Evolutionary conservation across 2,797 vertebrate genomes (phyloP), one percentile per base, ranked within the genome.

Genomic region (Myripristis murdjan): DNA sequence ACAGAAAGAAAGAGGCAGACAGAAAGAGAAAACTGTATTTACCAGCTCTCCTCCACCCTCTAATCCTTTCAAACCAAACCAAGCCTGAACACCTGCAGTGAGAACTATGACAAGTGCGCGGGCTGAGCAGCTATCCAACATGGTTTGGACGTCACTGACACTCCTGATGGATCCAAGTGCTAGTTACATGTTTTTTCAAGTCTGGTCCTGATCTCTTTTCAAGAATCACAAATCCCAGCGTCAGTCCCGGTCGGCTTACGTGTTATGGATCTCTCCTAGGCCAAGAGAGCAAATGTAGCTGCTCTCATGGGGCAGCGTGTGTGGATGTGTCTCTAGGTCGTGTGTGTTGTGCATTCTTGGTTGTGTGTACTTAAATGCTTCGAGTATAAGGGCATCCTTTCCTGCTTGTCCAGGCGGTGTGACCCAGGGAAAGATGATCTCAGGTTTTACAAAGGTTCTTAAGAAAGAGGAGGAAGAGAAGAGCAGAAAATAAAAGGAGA

Each of bases 1-100:
- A n/a, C n/a, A n/a, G n/a, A n/a, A n/a, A n/a, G n/a, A n/a, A n/a
- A n/a, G n/a, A n/a, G n/a, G n/a, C n/a, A 83, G 73, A 78, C 70
- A 81, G 59, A 77, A 56, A 73, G 46, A 65, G 64, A 74, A 84
- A 82, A 84, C 73, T 75, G 82, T 86, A 73, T 56, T 86, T 86
- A 79, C 26, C 18, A 4, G 31, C 72, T 61, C 75, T 80, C 54
- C 70, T 82, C 82, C 81, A 73, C 77, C 83, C 80, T 86, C 57
- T 85, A 86, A 86, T 85, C 78, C 75, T 49, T 63, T 75, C 70
- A 79, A 75, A 71, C 73, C 49, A 77, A 79, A 82, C 77, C 68
- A 49, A 80, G 51, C 68, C 64, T 56, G 35, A 70, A 81, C 82
- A 88, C 86, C 83, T 87, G 84, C 77, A 85, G 73, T 65, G 64